A percentile compares a stretch with the other conserved stretches of the same genome.
Conservation (phyloP, 2,113 vertebrate species). For the Ondatra zibethicus region DNA sequence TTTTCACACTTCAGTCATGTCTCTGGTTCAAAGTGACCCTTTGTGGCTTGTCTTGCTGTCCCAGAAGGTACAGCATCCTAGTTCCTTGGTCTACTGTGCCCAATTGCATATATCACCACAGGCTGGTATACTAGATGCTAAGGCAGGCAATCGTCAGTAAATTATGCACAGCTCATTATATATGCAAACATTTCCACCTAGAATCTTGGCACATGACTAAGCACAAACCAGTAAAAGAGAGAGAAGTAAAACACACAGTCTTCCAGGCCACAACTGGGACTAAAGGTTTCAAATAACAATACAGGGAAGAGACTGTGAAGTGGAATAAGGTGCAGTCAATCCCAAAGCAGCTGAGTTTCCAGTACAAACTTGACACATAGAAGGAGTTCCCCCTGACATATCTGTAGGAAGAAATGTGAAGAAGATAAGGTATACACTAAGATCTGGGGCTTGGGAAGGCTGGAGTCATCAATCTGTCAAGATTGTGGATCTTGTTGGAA, state of each 20-base stretch:
- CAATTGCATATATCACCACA: background rate
- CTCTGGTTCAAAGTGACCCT: background rate
- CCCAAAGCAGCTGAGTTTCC: background rate
- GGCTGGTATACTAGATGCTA: background rate
- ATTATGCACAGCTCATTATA: background rate
- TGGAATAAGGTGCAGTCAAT: fast-evolving
- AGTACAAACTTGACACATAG: background rate
- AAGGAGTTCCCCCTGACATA: background rate
- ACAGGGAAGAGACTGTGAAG: background rate
- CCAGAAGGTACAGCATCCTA: background rate
- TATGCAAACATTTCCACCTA: background rate
- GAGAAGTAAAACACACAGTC: background rate
- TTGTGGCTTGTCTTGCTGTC: background rate
- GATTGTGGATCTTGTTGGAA: background rate
- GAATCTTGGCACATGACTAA: background rate
- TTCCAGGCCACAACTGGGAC: background rate
- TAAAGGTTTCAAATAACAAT: background rate
- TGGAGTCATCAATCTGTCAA: fast-evolving
- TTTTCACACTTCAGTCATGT: background rate
- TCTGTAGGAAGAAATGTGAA: background rate
- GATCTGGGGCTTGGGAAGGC: background rate
- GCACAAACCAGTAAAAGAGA: background rate
- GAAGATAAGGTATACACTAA: background rate
- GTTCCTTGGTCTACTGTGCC: background rate
- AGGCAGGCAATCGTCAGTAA: background rate